A percentile compares a stretch with the other conserved stretches of the same genome.
Evolutionary conservation across 2,113 vertebrate species (phyloP).

Genomic region (Cephalopholis sonnerati): DNA sequence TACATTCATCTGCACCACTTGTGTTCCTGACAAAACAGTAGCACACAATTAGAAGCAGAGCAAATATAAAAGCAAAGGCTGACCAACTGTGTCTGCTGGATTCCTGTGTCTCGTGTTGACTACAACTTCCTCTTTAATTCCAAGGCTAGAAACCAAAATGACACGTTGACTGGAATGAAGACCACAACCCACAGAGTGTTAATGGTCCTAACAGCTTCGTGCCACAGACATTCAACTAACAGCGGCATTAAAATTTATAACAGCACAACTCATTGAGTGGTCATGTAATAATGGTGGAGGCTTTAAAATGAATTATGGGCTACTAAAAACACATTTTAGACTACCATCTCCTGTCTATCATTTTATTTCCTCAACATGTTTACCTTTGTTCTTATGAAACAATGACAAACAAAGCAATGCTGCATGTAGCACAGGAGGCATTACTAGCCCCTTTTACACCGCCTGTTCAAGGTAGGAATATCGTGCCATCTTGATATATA

Average conservation of each 20-base stretch:
- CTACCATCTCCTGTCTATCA: background rate
- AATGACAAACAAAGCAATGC: no score
- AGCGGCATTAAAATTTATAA: slow-evolving; percentile 38
- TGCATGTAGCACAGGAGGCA: no score
- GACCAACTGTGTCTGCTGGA: slow-evolving; percentile 37
- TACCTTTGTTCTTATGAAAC: slow-evolving; percentile 16
- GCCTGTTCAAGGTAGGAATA: no score
- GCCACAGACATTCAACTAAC: slow-evolving; percentile 40
- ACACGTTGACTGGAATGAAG: slow-evolving; percentile 56
- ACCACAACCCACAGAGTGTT: slow-evolving; percentile 68
- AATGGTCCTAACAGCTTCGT: slow-evolving; percentile 49
- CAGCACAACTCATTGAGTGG: slow-evolving; percentile 12
- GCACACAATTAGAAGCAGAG: slow-evolving; percentile 42
- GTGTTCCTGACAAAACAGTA: slow-evolving; percentile 43
- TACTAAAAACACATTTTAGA: background rate
- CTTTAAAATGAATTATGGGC: slow-evolving; percentile 12
- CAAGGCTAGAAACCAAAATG: slow-evolving; percentile 64
- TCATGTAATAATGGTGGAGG: background rate
- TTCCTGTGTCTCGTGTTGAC: slow-evolving; percentile 36
- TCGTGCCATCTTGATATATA: no score
- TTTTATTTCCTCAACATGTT: background rate
- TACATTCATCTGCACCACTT: slow-evolving; percentile 39
- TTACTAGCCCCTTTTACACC: no score
- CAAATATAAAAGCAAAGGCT: slow-evolving; percentile 34
- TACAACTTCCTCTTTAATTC: slow-evolving; percentile 17